Evolutionary conservation across 2,888 invertebrate genomes (phyloP), one percentile per base, ranked within the genome.

Genomic region (Portevinia maculata): DNA sequence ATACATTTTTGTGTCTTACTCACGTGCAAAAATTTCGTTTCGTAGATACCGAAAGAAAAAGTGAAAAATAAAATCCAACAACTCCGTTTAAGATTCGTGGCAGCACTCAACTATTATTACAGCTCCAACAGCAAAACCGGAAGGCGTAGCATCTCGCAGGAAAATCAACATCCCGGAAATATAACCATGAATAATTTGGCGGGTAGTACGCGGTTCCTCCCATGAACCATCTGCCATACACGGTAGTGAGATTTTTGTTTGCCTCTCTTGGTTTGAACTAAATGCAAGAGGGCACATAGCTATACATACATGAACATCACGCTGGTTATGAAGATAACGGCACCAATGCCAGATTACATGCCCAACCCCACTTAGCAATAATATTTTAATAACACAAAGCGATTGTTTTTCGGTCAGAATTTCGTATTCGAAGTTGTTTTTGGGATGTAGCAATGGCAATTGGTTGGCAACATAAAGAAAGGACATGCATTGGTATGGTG

Each of bases 121-220:
- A 62, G 53, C 39, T 60, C 32, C 19, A 28, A 19, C 24, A 59
- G 6, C 65, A 79, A 11, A 74, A 70, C 75, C 81, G 81, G 81
- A 81, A 81, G 70, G 76, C 69, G 8, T 7, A 75, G 67, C 60
- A 62, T 79, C 74, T 81, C 62, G 57, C 81, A 70, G 70, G 70
- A 81, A 69, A 75, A 81, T 81, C 64, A 75, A 57, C 62, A 70
- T 70, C 62, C 79, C 81, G 76, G 75, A 81, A 64, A 70, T 76
- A 81, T 76, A 76, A 59, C 62, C 75, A 75, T 81, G 81, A 81
- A 81, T 81, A 70, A 81, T 81, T 81, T 53, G 79, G 62, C 57
- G 69, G 70, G 52, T 53, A 48, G 62, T 24, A 32, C 7, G 34
- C 30, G 37, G 46, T 60, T 44, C 37, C 69, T 46, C 19, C 11